phyloP scores from a whole-genome alignment of 2,888 invertebrate species.

The Criorhina ranunculi region DNA sequence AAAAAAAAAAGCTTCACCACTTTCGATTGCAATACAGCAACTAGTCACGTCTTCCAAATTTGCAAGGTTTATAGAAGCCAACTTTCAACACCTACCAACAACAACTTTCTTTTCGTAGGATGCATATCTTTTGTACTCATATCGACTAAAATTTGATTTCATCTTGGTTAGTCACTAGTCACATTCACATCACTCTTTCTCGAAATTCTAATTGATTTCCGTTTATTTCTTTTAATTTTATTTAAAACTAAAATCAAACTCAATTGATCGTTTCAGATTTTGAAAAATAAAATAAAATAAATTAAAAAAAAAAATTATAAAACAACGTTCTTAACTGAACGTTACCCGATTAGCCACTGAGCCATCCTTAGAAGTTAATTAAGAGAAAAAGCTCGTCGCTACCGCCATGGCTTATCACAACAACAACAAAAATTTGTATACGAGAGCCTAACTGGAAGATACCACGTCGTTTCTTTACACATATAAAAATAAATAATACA shows the following conservation, averaged over 20 bases:
- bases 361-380: slow-evolving; percentile 44
- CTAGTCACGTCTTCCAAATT: neutral
- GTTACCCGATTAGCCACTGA: slow-evolving; percentile 81
- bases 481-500: slow-evolving; percentile 1
- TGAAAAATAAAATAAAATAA: neutral
- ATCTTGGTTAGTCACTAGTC: slow-evolving; percentile 49
- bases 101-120: slow-evolving; percentile 81
- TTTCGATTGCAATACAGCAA: slow-evolving; percentile 14
- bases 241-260: slow-evolving; percentile 11
- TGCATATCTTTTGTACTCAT: slow-evolving; percentile 82
- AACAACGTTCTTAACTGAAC: slow-evolving; percentile 79
- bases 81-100: slow-evolving; percentile 78
- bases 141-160: slow-evolving; percentile 81
- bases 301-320: slow-evolving; percentile 16
- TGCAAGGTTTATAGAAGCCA: too few relatives aligned
- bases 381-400: slow-evolving; percentile 56
- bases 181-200: slow-evolving; percentile 53
- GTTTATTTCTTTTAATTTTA: neutral
- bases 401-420: slow-evolving; percentile 39
- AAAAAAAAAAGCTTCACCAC: slow-evolving; percentile 52
- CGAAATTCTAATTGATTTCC: neutral
- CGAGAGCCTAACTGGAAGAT: slow-evolving; percentile 14
- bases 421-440: slow-evolving; percentile 30
- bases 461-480: slow-evolving; percentile 30
- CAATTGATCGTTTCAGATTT: slow-evolving; percentile 2